Percentiles rank a stretch among this genome's conserved stretches.
Conservation (phyloP, 2,797 vertebrate species). For the Babyrousa celebensis region DNA sequence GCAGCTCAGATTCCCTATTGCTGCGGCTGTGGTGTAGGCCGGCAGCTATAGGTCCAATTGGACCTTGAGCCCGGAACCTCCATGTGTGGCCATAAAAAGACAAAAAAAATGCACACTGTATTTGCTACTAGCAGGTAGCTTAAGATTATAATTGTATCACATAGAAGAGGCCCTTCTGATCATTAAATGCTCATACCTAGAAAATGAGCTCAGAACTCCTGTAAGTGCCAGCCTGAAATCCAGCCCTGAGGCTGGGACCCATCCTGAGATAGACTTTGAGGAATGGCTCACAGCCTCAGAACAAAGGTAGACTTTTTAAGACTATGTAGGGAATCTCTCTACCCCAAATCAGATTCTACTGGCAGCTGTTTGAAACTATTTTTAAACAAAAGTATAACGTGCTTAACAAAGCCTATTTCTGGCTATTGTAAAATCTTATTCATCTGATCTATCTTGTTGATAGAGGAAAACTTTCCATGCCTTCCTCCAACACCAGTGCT, state of each 20-base stretch:
- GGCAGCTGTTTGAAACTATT: neutral
- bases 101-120: neutral
- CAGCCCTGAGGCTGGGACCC: neutral
- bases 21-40: no score
- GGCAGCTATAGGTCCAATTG: no score
- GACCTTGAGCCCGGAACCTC: no score
- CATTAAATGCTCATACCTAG: neutral
- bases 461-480: conserved; percentile 22
- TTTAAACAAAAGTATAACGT: neutral
- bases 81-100: no score
- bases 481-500: neutral
- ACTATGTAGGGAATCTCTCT: neutral
- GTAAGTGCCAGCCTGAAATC: neutral
- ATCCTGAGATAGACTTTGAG: neutral
- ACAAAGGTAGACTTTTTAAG: neutral
- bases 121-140: neutral
- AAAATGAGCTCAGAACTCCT: conserved; percentile 3
- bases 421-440: conserved; percentile 22
- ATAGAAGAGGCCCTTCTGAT: neutral
- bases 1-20: no score
- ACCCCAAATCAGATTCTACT: neutral
- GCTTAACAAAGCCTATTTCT: conserved; percentile 10
- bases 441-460: neutral
- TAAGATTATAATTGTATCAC: neutral
- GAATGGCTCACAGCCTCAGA: neutral